phyloP scores from a whole-genome alignment of 1,140 invertebrate genomes.

The Drosophila repleta region DNA sequence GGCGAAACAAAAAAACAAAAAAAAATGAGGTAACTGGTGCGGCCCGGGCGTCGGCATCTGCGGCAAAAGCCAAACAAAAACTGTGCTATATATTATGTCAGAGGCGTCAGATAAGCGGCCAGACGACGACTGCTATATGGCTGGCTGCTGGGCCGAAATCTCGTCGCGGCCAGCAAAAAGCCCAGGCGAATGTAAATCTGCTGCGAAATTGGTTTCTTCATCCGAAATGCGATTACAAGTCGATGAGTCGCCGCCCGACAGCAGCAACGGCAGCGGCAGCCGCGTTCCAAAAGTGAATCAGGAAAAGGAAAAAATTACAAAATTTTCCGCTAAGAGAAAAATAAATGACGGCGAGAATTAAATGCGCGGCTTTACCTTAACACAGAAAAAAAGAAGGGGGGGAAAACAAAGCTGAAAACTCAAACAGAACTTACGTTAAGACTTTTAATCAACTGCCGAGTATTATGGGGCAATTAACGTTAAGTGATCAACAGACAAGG shows the following conservation, averaged over 20 bases:
- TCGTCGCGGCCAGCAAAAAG: constrained; percentile 32
- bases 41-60: constrained; percentile 31
- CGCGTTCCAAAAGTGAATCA: too few species aligned
- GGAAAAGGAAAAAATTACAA: background rate
- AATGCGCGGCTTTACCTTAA: constrained; percentile 5
- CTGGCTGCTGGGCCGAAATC: constrained; percentile 8
- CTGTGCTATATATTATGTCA: constrained; percentile 76
- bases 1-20: background rate
- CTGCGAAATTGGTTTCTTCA: constrained; percentile 74
- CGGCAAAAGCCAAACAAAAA: constrained; percentile 66
- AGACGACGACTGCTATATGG: constrained; percentile 46
- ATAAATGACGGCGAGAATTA: constrained; percentile 7
- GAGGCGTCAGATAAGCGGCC: constrained; percentile 72
- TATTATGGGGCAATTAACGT: background rate
- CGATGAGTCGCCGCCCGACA: constrained; percentile 65
- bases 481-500: background rate
- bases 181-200: constrained; percentile 69
- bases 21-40: constrained; percentile 58
- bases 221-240: constrained; percentile 68
- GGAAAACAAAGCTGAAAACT: background rate
- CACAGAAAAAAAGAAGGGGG: too few species aligned
- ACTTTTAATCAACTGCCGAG: constrained; percentile 1
- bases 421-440: background rate
- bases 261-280: constrained; percentile 7
- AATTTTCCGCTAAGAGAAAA: constrained; percentile 8